A percentile compares a stretch with the other conserved stretches of the same genome.
Conservation (phyloP, 2,888 invertebrate genomes). For the Falcaria lacertinaria region DNA sequence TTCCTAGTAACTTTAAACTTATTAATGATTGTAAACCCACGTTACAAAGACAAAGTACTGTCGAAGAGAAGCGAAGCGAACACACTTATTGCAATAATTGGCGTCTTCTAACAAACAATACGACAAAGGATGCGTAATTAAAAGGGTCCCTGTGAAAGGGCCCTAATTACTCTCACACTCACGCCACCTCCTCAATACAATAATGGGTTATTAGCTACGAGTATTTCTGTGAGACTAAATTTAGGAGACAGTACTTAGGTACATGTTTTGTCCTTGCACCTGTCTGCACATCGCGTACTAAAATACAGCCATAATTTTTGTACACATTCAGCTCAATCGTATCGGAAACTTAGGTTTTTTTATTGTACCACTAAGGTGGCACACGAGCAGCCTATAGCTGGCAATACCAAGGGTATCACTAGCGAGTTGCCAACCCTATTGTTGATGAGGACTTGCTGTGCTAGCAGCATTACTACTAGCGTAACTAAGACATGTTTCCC, state of each 20-base stretch:
- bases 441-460: too few relatives aligned
- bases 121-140: slow-evolving; percentile 57
- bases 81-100: slow-evolving; percentile 68
- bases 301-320: too few relatives aligned
- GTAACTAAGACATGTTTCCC: too few relatives aligned
- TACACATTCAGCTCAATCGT: too few relatives aligned
- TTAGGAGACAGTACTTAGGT: slow-evolving; percentile 8
- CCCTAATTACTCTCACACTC: slow-evolving; percentile 52
- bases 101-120: slow-evolving; percentile 53
- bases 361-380: too few relatives aligned
- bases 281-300: too few relatives aligned
- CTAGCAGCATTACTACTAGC: too few relatives aligned
- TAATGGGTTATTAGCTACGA: slow-evolving; percentile 22
- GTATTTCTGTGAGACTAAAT: slow-evolving; percentile 30
- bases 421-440: too few relatives aligned
- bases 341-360: too few relatives aligned
- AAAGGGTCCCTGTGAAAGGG: slow-evolving; percentile 64
- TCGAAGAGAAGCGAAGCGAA: slow-evolving; percentile 42
- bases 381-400: too few relatives aligned
- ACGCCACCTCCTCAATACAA: slow-evolving; percentile 23
- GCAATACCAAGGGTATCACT: too few relatives aligned
- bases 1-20: not conserved
- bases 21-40: not conserved
- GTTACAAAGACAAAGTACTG: slow-evolving; percentile 22
- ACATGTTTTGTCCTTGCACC: too few relatives aligned